A percentile compares a stretch with the other conserved stretches of the same genome.
phyloP scores from a whole-genome alignment of 1,140 invertebrate genomes.

The Vanessa tameamea region DNA sequence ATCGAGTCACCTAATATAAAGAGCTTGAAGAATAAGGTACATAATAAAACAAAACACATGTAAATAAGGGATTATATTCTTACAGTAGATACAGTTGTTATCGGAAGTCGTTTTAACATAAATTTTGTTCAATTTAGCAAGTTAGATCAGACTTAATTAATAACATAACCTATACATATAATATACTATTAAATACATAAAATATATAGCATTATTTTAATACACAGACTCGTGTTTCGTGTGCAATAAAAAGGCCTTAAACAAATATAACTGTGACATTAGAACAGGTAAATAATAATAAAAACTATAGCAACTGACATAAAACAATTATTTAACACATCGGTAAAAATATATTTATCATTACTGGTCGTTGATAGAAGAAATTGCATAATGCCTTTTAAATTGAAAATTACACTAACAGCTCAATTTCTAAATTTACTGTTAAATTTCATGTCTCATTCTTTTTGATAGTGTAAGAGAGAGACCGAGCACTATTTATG shows the following conservation, averaged over 20 bases:
- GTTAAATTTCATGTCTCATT: not conserved
- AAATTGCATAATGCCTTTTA: conserved; percentile 54
- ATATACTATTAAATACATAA: conserved; percentile 21
- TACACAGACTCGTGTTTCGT: conserved; percentile 6
- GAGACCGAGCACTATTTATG: not conserved
- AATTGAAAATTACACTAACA: conserved; percentile 40
- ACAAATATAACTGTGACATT: conserved; percentile 8
- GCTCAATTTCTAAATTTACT: not conserved
- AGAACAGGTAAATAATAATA: not conserved
- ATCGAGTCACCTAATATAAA: too few species aligned
- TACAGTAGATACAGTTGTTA: conserved; percentile 60
- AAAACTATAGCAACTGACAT: not conserved
- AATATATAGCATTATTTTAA: conserved; percentile 20
- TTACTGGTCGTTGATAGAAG: not conserved
- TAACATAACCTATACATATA: conserved; percentile 19
- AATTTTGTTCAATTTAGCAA: conserved; percentile 15
- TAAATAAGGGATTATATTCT: conserved; percentile 74
- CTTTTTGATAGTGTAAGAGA: not conserved
- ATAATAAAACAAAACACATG: conserved; percentile 54
- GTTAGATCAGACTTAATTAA: conserved; percentile 15
- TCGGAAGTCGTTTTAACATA: conserved; percentile 19
- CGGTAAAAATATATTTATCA: not conserved
- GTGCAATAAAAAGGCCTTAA: conserved; percentile 16
- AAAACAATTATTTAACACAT: conserved; percentile 23
- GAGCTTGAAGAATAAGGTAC: not conserved